Evolutionary conservation across 1,140 invertebrate genomes (phyloP).

Genomic region (Pachypeltis micranthus): DNA sequence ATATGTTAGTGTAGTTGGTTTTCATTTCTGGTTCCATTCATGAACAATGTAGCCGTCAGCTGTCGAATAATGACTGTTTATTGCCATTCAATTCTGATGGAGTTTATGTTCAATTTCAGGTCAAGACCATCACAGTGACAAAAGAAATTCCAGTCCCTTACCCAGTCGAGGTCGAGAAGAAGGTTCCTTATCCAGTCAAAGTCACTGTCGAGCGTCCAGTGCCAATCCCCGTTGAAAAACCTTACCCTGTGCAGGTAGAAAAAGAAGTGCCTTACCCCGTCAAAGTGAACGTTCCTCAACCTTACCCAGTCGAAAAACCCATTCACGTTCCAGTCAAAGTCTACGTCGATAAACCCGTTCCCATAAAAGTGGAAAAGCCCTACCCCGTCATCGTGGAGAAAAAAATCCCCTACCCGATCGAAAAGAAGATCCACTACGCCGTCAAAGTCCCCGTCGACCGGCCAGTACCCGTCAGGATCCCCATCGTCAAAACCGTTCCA

Average conservation of each 20-base stretch:
- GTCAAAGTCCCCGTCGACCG: constrained; percentile 24
- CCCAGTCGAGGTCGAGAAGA: constrained; percentile 10
- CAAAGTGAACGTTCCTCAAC: constrained; percentile 11
- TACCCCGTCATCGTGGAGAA: constrained; percentile 15
- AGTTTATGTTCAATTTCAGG: too few species aligned
- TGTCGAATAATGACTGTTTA: too few species aligned
- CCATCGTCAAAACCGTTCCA: neutral
- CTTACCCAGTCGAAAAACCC: constrained; percentile 10
- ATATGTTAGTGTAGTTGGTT: too few species aligned
- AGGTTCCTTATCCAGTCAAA: constrained; percentile 7
- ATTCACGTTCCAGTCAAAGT: constrained; percentile 7
- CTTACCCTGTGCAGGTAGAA: constrained; percentile 9
- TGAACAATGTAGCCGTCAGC: too few species aligned
- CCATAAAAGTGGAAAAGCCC: constrained; percentile 47
- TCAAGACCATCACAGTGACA: constrained; percentile 11
- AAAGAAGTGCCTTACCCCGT: constrained; percentile 11
- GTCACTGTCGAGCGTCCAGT: neutral
- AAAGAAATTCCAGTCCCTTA: constrained; percentile 7
- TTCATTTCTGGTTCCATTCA: too few species aligned
- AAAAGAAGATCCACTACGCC: constrained; percentile 23
- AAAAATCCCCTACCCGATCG: constrained; percentile 21
- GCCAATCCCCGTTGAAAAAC: neutral
- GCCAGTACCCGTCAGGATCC: constrained; percentile 14
- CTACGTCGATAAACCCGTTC: constrained; percentile 51
- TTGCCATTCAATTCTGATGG: too few species aligned